phyloP scores from a whole-genome alignment of 1,140 invertebrate species.

The Helicorthomorpha holstii region DNA sequence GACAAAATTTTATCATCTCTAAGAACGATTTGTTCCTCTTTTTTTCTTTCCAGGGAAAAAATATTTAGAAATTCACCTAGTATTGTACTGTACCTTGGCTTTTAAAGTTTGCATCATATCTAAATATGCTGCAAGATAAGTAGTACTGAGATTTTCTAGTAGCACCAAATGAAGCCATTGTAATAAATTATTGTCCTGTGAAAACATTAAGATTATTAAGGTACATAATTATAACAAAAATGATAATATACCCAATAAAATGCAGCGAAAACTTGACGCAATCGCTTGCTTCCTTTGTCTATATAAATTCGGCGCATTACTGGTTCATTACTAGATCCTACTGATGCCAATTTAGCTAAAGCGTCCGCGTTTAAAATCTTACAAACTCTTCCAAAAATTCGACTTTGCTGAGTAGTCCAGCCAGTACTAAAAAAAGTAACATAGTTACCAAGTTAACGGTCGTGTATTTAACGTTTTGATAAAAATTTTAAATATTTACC shows the following conservation, averaged over 20 bases:
- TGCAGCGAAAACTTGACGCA: slow-evolving; percentile 28
- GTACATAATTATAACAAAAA: too few species aligned
- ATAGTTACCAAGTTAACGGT: slow-evolving; percentile 1
- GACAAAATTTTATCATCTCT: too few species aligned
- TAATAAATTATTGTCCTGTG: slow-evolving; percentile 48
- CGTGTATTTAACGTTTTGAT: slow-evolving; percentile 6
- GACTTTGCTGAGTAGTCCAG: slow-evolving; percentile 31
- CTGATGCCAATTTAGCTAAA: slow-evolving; percentile 41
- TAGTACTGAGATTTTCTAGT: slow-evolving; percentile 42
- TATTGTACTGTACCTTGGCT: slow-evolving; percentile 41
- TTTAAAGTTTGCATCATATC: slow-evolving; percentile 56
- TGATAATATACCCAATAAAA: slow-evolving; percentile 20
- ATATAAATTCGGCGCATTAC: slow-evolving; percentile 45
- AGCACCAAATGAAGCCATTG: slow-evolving; percentile 64
- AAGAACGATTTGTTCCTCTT: too few species aligned
- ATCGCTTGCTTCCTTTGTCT: slow-evolving; percentile 47
- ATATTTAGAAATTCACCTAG: slow-evolving; percentile 13
- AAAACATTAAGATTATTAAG: too few species aligned
- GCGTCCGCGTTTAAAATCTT: slow-evolving; percentile 51
- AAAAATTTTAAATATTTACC: slow-evolving; percentile 8
- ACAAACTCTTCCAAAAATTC: slow-evolving; percentile 31
- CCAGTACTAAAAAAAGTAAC: slow-evolving; percentile 28
- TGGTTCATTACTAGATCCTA: slow-evolving; percentile 36
- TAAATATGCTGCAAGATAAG: slow-evolving; percentile 54
- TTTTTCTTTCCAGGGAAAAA: too few species aligned